Evolutionary conservation across 2,888 invertebrate species (phyloP).

Genomic region (Shargacucullia verbasci): DNA sequence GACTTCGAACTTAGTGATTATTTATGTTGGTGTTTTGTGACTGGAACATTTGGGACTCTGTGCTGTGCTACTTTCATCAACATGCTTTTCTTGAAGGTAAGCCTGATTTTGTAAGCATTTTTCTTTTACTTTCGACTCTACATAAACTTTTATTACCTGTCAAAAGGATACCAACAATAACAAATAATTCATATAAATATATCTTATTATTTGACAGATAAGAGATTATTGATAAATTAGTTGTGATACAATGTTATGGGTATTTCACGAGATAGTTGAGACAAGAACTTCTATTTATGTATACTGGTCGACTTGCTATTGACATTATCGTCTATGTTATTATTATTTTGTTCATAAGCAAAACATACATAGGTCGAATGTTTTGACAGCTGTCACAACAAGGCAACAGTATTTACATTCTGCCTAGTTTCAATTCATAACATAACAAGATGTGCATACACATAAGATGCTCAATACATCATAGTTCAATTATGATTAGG

Average conservation of each 20-base stretch:
- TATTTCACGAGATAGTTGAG: background rate
- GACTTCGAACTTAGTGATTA: slow-evolving; percentile 64
- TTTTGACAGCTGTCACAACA: slow-evolving; percentile 16
- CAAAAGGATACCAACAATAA: too few relatives aligned
- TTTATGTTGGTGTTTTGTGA: slow-evolving; percentile 64
- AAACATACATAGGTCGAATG: slow-evolving; percentile 12
- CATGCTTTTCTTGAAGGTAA: slow-evolving; percentile 76
- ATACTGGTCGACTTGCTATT: background rate
- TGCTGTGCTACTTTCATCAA: slow-evolving; percentile 47
- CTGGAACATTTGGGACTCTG: slow-evolving; percentile 54
- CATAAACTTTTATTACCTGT: too few relatives aligned
- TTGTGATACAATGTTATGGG: too few relatives aligned
- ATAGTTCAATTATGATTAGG: background rate
- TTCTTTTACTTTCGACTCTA: too few relatives aligned
- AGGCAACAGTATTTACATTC: background rate
- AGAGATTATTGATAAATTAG: too few relatives aligned
- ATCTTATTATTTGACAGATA: too few relatives aligned
- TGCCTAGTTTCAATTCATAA: slow-evolving; percentile 4
- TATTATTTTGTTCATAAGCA: slow-evolving; percentile 9
- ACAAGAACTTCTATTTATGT: too few relatives aligned
- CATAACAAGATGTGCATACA: background rate
- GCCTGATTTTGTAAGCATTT: slow-evolving; percentile 9
- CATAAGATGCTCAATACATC: background rate
- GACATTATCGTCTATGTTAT: background rate
- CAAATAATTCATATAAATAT: too few relatives aligned